Conservation (phyloP, 2,797 vertebrate species). For the Channallabes apus region DNA sequence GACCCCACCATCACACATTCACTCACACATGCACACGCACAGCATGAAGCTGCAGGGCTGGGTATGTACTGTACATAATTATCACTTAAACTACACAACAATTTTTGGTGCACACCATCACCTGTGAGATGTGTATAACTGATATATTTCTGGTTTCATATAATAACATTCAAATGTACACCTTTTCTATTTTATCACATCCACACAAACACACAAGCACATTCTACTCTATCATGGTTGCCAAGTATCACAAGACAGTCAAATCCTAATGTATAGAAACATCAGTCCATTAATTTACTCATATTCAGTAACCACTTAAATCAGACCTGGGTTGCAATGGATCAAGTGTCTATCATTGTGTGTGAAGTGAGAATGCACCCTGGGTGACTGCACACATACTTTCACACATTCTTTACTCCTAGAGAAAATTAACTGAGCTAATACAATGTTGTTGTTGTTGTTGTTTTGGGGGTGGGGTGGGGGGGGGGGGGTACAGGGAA, state of each 20-base stretch:
- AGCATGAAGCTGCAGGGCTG: not conserved
- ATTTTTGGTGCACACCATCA: not conserved
- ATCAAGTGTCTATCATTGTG: not conserved
- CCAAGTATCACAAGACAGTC: not conserved
- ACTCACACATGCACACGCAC: not conserved
- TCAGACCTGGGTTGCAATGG: not conserved
- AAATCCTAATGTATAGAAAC: not conserved
- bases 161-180: not conserved
- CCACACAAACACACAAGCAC: not conserved
- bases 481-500: not conserved
- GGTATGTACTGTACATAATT: not conserved
- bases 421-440: not conserved
- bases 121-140: not conserved
- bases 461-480: not conserved
- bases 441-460: not conserved
- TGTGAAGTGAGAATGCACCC: not conserved
- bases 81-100: not conserved
- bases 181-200: not conserved
- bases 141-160: not conserved
- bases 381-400: conserved; percentile 1
- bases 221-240: not conserved
- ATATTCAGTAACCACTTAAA: not conserved
- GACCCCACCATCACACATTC: not conserved
- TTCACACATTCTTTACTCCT: not conserved
- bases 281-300: not conserved